Percentiles rank a stretch among this genome's conserved stretches.
These are phyloP conservation scores for Cervus canadensis DNA, from an alignment of 2,113 vertebrate species.

Conservation along the genomic window DNA sequence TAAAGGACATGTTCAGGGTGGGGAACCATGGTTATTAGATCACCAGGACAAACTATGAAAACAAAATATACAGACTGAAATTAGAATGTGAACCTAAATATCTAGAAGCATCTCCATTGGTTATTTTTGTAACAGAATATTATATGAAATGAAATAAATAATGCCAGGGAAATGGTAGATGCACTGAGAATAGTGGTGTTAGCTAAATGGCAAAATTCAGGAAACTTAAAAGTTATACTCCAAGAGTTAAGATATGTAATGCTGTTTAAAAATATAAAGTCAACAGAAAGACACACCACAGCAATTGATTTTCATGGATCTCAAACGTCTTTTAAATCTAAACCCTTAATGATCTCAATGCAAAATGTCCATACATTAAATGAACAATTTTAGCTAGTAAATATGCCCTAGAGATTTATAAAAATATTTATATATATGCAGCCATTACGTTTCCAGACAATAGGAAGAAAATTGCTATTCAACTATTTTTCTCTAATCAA, in stretches of 20 bases:
- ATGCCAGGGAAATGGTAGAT: slow-evolving; percentile 79
- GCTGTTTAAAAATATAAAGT: slow-evolving; percentile 96
- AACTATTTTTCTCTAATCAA: slow-evolving; percentile 80
- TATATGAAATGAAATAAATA: not conserved
- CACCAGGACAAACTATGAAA: not conserved
- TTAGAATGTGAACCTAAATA: not conserved
- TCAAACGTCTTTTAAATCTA: slow-evolving; percentile 89
- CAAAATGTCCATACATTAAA: slow-evolving; percentile 83
- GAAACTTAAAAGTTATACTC: slow-evolving; percentile 97
- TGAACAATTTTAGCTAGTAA: slow-evolving; percentile 84
- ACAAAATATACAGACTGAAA: not conserved
- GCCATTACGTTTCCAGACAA: slow-evolving; percentile 81
- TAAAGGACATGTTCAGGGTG: not conserved
- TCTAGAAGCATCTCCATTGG: not conserved
- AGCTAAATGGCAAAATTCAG: slow-evolving; percentile 94
- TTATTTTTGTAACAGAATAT: not conserved
- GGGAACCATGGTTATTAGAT: not conserved
- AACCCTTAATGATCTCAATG: slow-evolving; percentile 87
- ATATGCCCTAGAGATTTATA: slow-evolving; percentile 87
- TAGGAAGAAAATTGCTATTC: slow-evolving; percentile 82
- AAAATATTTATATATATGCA: slow-evolving; percentile 78
- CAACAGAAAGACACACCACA: slow-evolving; percentile 94
- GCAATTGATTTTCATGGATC: slow-evolving; percentile 92
- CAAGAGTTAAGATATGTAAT: slow-evolving; percentile 95
- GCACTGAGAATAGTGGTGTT: slow-evolving; percentile 92